Percentiles rank a stretch among this genome's conserved stretches.
Evolutionary conservation across 2,888 invertebrate genomes (phyloP).

Genomic region (Synanthedon formicaeformis): DNA sequence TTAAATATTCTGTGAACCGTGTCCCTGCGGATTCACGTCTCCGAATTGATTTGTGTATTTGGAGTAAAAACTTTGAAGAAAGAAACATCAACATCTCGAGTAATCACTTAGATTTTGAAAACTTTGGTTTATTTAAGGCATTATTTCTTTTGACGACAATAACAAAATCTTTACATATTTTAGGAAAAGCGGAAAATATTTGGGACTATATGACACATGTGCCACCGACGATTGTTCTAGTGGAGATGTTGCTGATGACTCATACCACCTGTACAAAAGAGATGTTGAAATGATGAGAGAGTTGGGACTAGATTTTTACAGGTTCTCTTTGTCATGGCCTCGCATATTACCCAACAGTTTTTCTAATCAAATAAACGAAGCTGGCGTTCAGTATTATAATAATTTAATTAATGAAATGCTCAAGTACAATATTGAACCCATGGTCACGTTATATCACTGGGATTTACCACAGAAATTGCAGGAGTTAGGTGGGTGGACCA

Average conservation of each 20-base stretch:
- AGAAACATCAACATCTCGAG: no score
- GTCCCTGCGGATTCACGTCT: no score
- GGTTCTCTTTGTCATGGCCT: conserved; percentile 75
- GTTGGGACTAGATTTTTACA: conserved; percentile 61
- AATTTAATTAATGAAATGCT: conserved; percentile 71
- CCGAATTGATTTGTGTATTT: no score
- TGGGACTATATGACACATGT: conserved; percentile 60
- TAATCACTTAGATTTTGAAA: neutral
- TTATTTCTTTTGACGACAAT: no score
- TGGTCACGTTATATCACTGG: conserved; percentile 73
- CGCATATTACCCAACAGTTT: conserved; percentile 74
- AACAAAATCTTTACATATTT: conserved; percentile 1
- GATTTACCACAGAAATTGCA: conserved; percentile 69
- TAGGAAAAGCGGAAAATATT: conserved; percentile 71
- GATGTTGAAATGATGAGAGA: conserved; percentile 54
- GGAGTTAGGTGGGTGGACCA: conserved; percentile 72
- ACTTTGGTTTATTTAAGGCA: neutral
- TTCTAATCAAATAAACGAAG: conserved; percentile 57
- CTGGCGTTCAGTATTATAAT: conserved; percentile 75
- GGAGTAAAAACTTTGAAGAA: no score
- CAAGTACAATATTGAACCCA: conserved; percentile 65
- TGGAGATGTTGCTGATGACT: conserved; percentile 75
- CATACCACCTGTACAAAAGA: conserved; percentile 71
- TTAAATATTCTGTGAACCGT: no score
- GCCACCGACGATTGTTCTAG: conserved; percentile 23